phyloP scores from a whole-genome alignment of 1,140 invertebrate species.

The Cecropterus lyciades region DNA sequence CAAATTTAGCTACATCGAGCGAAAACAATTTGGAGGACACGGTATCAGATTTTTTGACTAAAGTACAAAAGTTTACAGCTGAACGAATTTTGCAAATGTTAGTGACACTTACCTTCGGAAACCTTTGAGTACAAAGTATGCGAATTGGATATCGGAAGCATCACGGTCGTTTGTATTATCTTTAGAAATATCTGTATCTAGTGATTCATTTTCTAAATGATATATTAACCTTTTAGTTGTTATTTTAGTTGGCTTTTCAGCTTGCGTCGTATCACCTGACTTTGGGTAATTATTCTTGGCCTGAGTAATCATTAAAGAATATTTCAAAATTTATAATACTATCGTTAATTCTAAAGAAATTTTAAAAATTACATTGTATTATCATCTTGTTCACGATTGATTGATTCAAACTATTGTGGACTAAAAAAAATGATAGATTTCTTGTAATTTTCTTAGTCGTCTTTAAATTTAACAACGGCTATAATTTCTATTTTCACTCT shows the following conservation, averaged over 20 bases:
- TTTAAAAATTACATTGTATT: too few relatives aligned
- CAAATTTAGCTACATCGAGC: slow-evolving; percentile 23
- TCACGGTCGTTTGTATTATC: slow-evolving; percentile 41
- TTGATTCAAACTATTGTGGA: too few relatives aligned
- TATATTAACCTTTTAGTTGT: slow-evolving; percentile 27
- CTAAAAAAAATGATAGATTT: too few relatives aligned
- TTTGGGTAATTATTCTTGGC: neutral
- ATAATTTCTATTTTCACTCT: too few relatives aligned
- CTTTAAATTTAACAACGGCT: too few relatives aligned
- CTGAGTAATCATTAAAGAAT: neutral
- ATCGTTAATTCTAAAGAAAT: too few relatives aligned
- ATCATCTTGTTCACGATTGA: too few relatives aligned
- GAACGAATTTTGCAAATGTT: slow-evolving; percentile 14
- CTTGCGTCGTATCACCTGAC: slow-evolving; percentile 11
- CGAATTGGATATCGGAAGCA: slow-evolving; percentile 39
- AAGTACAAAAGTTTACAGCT: neutral
- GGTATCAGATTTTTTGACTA: neutral
- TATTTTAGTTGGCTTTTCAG: slow-evolving; percentile 14
- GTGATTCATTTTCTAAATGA: slow-evolving; percentile 29
- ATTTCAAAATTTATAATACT: too few relatives aligned
- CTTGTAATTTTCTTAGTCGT: too few relatives aligned
- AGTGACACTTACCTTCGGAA: slow-evolving; percentile 31
- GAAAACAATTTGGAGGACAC: slow-evolving; percentile 15
- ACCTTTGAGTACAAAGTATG: slow-evolving; percentile 8
- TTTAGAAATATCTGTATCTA: slow-evolving; percentile 43